Conservation (phyloP, 2,797 vertebrate genomes). For the Chelmon rostratus region DNA sequence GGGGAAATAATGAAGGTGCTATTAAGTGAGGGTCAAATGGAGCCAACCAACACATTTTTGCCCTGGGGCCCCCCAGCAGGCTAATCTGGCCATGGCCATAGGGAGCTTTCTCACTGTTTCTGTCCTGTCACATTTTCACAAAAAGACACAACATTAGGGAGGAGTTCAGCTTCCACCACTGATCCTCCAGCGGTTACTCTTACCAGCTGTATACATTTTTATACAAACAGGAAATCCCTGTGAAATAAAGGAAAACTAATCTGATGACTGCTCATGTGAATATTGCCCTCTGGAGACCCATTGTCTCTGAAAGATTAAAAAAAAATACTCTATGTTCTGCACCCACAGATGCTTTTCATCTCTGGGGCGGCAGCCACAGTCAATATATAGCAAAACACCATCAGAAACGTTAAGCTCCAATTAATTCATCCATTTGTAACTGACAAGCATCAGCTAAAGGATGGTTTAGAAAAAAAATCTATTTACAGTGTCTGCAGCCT, state of each 20-base stretch:
- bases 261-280: constrained; percentile 3
- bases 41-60: neutral
- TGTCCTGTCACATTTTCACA: neutral
- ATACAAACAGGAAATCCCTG: neutral
- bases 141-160: neutral
- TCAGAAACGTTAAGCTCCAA: neutral
- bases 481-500: constrained; percentile 18
- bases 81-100: neutral
- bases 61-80: neutral
- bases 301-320: constrained; percentile 3
- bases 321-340: neutral
- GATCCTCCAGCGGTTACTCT: neutral
- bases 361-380: neutral
- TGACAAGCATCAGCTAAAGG: constrained; percentile 10
- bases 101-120: neutral
- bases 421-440: neutral
- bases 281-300: neutral
- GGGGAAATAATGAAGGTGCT: neutral
- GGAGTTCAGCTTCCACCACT: no score
- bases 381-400: neutral
- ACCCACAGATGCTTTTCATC: neutral
- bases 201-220: neutral
- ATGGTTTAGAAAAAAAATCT: constrained; percentile 7
- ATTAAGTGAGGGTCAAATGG: neutral
- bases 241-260: neutral